Evolutionary conservation across 2,113 vertebrate species (phyloP).

Genomic region (Sebastes schlegelii): DNA sequence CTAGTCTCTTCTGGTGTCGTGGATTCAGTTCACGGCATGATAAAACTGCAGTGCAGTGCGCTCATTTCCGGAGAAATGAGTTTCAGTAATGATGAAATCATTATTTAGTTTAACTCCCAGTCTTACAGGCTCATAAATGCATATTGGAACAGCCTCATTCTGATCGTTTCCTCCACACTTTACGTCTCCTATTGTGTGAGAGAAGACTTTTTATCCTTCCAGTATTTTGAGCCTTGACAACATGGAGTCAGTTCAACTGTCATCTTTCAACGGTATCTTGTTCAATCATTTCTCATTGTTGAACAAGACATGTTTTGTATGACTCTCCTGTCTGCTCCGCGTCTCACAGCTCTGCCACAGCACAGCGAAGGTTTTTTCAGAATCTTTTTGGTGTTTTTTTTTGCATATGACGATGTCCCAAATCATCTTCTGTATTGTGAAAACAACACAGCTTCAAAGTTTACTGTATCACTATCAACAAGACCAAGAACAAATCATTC

Average conservation of each 20-base stretch:
- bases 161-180: slow-evolving; percentile 5
- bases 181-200: not conserved
- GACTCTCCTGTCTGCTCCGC: slow-evolving; percentile 10
- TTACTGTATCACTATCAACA: slow-evolving; percentile 26
- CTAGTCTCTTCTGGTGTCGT: not conserved
- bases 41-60: not conserved
- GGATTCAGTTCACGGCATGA: not conserved
- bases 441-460: slow-evolving; percentile 30
- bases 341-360: slow-evolving; percentile 17
- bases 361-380: slow-evolving; percentile 6
- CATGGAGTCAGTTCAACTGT: slow-evolving; percentile 31
- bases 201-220: slow-evolving; percentile 22
- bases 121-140: slow-evolving; percentile 21
- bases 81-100: slow-evolving; percentile 25
- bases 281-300: slow-evolving; percentile 30
- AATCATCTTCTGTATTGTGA: slow-evolving; percentile 21
- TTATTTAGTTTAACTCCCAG: slow-evolving; percentile 5
- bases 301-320: slow-evolving; percentile 21
- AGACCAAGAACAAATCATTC: slow-evolving; percentile 24
- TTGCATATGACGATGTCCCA: slow-evolving; percentile 11
- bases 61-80: slow-evolving; percentile 3
- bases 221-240: slow-evolving; percentile 23
- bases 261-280: slow-evolving; percentile 16
- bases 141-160: slow-evolving; percentile 10
- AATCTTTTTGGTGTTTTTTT: slow-evolving; percentile 11